Evolutionary conservation across 2,888 invertebrate genomes (phyloP).

Genomic region (Synanthedon tipuliformis): DNA sequence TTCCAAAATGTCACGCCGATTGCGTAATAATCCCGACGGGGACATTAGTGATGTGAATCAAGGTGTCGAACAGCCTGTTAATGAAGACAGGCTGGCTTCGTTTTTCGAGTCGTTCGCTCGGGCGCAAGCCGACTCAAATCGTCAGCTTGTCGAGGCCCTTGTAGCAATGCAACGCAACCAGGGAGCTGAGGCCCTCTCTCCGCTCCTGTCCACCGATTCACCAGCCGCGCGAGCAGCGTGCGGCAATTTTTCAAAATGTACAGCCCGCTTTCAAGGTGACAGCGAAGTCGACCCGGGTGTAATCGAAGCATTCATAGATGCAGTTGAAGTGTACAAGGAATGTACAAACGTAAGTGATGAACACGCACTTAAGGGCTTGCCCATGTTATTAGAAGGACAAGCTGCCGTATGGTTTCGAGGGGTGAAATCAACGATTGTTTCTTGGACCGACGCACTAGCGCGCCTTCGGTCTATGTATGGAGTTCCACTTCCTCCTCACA

Average conservation of each 20-base stretch:
- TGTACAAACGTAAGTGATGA: constrained; percentile 9
- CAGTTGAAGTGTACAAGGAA: constrained; percentile 5
- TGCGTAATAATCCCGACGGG: not conserved
- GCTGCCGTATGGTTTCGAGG: constrained; percentile 13
- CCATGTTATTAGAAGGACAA: constrained; percentile 10
- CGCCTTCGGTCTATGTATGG: constrained; percentile 7
- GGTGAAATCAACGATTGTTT: not conserved
- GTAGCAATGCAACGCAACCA: not conserved
- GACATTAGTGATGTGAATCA: not conserved
- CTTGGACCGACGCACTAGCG: constrained; percentile 5
- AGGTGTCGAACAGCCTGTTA: not conserved
- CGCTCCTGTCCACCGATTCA: not conserved
- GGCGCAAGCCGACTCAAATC: not conserved
- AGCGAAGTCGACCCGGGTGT: not conserved
- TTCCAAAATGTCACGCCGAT: not conserved
- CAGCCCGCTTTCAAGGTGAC: constrained; percentile 6
- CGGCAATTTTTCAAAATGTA: constrained; percentile 5
- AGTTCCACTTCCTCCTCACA: constrained; percentile 1
- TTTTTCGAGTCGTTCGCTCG: not conserved
- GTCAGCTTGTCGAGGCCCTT: not conserved
- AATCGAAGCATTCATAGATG: constrained; percentile 11
- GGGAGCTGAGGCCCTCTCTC: not conserved
- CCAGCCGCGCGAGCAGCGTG: not conserved
- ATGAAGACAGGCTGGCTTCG: not conserved
- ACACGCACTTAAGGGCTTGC: constrained; percentile 9